Percentiles rank a stretch among this genome's conserved stretches.
Evolutionary conservation across 2,113 vertebrate species (phyloP).

Genomic region (Xenopus tropicalis): DNA sequence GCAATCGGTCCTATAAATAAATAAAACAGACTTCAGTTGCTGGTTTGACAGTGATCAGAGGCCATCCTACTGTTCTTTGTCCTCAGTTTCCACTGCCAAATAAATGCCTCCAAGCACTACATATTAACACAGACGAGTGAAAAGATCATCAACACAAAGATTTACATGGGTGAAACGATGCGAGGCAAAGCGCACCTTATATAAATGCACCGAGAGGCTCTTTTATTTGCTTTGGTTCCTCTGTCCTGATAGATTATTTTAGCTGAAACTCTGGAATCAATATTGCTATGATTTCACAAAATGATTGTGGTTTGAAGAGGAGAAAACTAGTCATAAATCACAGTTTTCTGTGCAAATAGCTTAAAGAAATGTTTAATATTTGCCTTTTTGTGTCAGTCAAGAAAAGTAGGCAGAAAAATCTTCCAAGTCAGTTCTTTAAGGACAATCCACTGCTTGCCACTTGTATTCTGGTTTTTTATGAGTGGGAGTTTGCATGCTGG

Average conservation of each 20-base stretch:
- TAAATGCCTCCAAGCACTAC: too few relatives aligned
- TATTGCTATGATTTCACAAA: constrained; percentile 81
- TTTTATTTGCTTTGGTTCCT: constrained; percentile 60
- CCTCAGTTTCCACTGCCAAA: too few relatives aligned
- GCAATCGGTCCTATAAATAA: too few relatives aligned
- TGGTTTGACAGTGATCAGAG: too few relatives aligned
- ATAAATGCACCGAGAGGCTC: constrained; percentile 62
- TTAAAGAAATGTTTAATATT: constrained; percentile 48
- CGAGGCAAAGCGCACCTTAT: constrained; percentile 46
- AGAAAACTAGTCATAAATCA: constrained; percentile 73
- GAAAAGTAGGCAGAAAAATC: not conserved
- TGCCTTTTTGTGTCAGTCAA: constrained; percentile 22
- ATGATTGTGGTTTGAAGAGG: constrained; percentile 69
- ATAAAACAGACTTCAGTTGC: too few relatives aligned
- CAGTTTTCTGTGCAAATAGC: constrained; percentile 48
- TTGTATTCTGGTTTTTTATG: not conserved
- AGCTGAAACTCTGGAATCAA: constrained; percentile 78
- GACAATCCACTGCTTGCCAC: not conserved
- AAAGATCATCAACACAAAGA: constrained; percentile 39
- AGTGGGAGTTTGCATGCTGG: not conserved
- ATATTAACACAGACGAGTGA: too few relatives aligned
- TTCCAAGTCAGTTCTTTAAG: not conserved
- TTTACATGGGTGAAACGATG: constrained; percentile 57
- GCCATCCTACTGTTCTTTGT: too few relatives aligned
- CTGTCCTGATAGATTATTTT: constrained; percentile 67